These are phyloP conservation scores for Parnassius mnemosyne DNA, from an alignment of 2,888 invertebrate genomes.

Conservation along the genomic window DNA sequence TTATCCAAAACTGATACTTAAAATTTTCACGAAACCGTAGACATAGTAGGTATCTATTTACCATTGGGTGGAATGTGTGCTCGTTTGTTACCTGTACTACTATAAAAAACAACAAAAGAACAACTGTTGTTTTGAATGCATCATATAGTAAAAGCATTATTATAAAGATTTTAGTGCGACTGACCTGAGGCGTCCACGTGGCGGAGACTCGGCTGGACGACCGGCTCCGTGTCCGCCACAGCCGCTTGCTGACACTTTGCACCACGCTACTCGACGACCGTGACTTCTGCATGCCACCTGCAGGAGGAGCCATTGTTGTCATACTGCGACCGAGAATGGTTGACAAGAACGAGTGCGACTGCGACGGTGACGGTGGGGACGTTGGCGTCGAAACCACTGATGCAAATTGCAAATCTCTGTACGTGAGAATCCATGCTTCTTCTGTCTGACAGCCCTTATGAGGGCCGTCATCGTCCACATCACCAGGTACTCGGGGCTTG, in stretches of 20 bases:
- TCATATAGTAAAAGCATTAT: not conserved
- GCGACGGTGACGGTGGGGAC: slow-evolving; percentile 75
- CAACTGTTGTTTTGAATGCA: not conserved
- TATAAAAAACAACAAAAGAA: no score
- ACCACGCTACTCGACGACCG: slow-evolving; percentile 93
- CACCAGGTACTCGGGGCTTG: slow-evolving; percentile 87
- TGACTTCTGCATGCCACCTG: slow-evolving; percentile 93
- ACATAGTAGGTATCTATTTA: no score
- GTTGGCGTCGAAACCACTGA: slow-evolving; percentile 70
- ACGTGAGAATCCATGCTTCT: slow-evolving; percentile 85
- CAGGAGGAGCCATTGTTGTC: slow-evolving; percentile 58
- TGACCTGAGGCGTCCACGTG: slow-evolving; percentile 94
- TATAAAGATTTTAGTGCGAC: slow-evolving; percentile 56
- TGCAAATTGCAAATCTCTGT: slow-evolving; percentile 62
- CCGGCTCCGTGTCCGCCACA: slow-evolving; percentile 92
- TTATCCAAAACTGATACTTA: no score
- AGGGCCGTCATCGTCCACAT: slow-evolving; percentile 89
- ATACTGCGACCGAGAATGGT: slow-evolving; percentile 61
- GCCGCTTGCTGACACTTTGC: slow-evolving; percentile 90
- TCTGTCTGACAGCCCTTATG: slow-evolving; percentile 89
- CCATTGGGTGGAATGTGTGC: no score
- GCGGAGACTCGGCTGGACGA: slow-evolving; percentile 85
- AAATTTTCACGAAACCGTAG: no score
- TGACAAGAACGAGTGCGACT: slow-evolving; percentile 70
- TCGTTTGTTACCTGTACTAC: no score